These are phyloP conservation scores for Beroe ovata DNA, from an alignment of 37 sponge, comb jelly and placozoan genomes.

Conservation along the genomic window DNA sequence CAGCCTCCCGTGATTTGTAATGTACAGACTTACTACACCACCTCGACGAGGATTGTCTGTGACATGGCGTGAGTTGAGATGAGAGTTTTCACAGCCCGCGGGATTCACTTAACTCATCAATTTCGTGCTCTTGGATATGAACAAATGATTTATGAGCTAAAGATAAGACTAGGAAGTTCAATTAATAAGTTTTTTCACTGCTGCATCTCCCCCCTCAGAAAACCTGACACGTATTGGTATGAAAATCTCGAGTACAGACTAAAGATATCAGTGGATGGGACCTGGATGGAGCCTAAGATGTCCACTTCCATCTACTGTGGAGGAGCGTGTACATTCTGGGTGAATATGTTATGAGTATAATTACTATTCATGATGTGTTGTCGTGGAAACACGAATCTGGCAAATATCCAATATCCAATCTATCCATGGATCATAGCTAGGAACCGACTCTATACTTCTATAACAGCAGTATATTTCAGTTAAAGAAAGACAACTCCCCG, in stretches of 20 bases:
- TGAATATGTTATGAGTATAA: too few relatives aligned
- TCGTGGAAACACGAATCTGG: too few relatives aligned
- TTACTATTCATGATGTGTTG: too few relatives aligned
- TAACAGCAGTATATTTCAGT: too few relatives aligned
- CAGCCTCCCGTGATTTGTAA: constrained; percentile 69
- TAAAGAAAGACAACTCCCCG: constrained; percentile 30
- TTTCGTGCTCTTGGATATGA: too few relatives aligned
- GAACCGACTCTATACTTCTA: too few relatives aligned
- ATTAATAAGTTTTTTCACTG: too few relatives aligned
- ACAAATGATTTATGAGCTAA: too few relatives aligned
- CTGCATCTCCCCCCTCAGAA: constrained; percentile 17
- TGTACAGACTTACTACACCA: constrained; percentile 71
- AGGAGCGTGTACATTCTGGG: constrained; percentile 39
- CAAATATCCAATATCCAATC: too few relatives aligned
- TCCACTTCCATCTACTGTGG: constrained; percentile 41
- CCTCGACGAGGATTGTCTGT: constrained; percentile 72
- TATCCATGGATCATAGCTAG: too few relatives aligned
- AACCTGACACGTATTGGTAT: constrained; percentile 42
- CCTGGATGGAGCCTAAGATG: constrained; percentile 40
- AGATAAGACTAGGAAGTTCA: not conserved
- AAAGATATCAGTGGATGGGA: constrained; percentile 50
- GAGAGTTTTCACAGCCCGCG: not conserved
- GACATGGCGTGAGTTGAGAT: constrained; percentile 69
- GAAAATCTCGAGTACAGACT: constrained; percentile 4
- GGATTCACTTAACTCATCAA: not conserved